Conservation (phyloP, 1,140 invertebrate genomes). For the Drosophila nikananu region DNA sequence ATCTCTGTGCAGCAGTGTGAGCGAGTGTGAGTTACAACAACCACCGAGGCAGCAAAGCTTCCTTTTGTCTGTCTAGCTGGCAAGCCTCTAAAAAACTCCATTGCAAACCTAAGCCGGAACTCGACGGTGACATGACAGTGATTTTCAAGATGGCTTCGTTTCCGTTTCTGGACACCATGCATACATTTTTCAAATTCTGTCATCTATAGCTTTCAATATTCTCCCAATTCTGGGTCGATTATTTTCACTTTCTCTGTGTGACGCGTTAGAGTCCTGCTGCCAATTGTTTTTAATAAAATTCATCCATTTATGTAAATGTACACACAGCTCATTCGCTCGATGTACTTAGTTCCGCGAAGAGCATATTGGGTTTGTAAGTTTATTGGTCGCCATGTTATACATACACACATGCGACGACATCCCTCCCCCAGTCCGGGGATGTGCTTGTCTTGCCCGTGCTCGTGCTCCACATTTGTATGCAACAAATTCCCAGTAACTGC, state of each 20-base stretch:
- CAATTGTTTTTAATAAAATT: slow-evolving; percentile 15
- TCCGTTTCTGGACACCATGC: slow-evolving; percentile 44
- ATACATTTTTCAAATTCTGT: slow-evolving; percentile 9
- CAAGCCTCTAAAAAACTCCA: slow-evolving; percentile 33
- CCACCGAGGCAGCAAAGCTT: slow-evolving; percentile 66
- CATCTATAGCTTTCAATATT: background rate
- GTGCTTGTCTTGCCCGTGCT: slow-evolving; percentile 20
- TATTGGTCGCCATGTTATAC: slow-evolving; percentile 75
- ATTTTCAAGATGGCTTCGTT: slow-evolving; percentile 76
- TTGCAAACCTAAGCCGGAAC: slow-evolving; percentile 67
- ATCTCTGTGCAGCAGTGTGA: slow-evolving; percentile 46
- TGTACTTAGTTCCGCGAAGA: slow-evolving; percentile 1
- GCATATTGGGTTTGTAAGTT: slow-evolving; percentile 52
- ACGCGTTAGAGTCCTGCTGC: background rate
- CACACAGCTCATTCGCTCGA: slow-evolving; percentile 5
- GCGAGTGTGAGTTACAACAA: slow-evolving; percentile 67
- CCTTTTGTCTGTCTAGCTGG: slow-evolving; percentile 76
- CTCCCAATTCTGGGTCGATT: background rate
- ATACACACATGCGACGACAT: slow-evolving; percentile 54
- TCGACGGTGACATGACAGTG: slow-evolving; percentile 28
- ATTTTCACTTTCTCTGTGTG: background rate
- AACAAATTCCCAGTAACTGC: slow-evolving; percentile 56
- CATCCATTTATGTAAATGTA: background rate
- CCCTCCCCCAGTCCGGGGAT: slow-evolving; percentile 9
- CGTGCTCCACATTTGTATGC: slow-evolving; percentile 75